Percentiles rank a stretch among this genome's conserved stretches.
phyloP scores from a whole-genome alignment of 2,797 vertebrate species.

The Tragopan temminckii region DNA sequence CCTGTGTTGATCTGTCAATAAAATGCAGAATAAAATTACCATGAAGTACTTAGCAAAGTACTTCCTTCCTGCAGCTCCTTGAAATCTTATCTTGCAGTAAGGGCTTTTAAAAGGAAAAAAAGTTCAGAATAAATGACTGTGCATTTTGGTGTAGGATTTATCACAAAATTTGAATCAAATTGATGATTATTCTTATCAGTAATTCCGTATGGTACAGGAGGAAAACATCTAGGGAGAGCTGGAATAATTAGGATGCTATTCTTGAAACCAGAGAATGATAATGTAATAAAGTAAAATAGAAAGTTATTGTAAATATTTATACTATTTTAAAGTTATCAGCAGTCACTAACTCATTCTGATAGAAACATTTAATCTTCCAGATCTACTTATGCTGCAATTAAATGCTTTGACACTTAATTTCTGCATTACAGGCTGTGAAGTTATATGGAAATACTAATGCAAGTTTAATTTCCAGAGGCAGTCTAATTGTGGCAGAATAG shows the following conservation, averaged over 20 bases:
- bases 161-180: not conserved
- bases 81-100: not conserved
- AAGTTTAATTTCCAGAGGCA: not conserved
- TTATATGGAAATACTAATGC: not conserved
- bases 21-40: not conserved
- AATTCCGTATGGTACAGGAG: not conserved
- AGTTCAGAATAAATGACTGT: not conserved
- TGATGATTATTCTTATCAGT: not conserved
- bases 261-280: not conserved
- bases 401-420: not conserved
- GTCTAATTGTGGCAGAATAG: not conserved
- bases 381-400: not conserved
- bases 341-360: accelerated
- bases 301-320: not conserved
- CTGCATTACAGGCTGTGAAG: not conserved
- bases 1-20: not conserved
- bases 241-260: not conserved
- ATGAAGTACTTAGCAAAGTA: not conserved
- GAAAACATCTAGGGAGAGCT: not conserved
- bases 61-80: not conserved
- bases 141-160: not conserved
- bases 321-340: not conserved
- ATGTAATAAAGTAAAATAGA: not conserved
- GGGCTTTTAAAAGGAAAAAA: not conserved
- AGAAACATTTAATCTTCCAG: not conserved